These are phyloP conservation scores for Acronicta alni DNA, from an alignment of 2,888 invertebrate species.

Conservation along the genomic window DNA sequence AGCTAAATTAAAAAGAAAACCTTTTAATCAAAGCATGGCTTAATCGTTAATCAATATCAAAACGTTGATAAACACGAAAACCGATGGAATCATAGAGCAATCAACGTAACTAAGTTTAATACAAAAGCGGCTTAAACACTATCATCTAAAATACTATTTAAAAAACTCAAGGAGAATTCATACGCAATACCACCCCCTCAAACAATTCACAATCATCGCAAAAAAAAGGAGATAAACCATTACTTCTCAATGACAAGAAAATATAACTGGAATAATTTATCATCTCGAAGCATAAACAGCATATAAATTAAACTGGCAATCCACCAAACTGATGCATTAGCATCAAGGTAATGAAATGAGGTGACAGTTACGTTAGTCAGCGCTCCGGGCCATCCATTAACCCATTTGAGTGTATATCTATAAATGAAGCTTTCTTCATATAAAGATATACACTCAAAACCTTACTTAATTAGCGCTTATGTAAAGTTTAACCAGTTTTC, in stretches of 20 bases:
- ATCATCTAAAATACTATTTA: neutral
- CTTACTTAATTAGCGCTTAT: slow-evolving; percentile 10
- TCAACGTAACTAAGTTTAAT: too few relatives aligned
- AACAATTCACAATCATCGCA: slow-evolving; percentile 39
- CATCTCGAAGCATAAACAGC: slow-evolving; percentile 72
- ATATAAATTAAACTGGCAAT: slow-evolving; percentile 73
- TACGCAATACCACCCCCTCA: slow-evolving; percentile 9
- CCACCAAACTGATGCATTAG: slow-evolving; percentile 67
- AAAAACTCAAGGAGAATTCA: slow-evolving; percentile 12
- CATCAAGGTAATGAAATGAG: slow-evolving; percentile 59
- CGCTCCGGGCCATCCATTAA: slow-evolving; percentile 53
- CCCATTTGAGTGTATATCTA: slow-evolving; percentile 45
- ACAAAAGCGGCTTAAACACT: too few relatives aligned
- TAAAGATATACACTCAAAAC: slow-evolving; percentile 21
- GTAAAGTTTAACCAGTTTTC: neutral
- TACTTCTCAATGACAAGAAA: slow-evolving; percentile 71
- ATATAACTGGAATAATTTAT: slow-evolving; percentile 70
- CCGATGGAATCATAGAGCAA: too few relatives aligned
- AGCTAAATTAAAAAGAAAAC: too few relatives aligned
- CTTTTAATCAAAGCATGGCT: too few relatives aligned
- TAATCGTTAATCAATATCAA: neutral
- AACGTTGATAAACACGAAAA: neutral
- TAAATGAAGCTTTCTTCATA: too few relatives aligned
- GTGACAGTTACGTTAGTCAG: slow-evolving; percentile 61
- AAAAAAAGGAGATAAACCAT: slow-evolving; percentile 33